Conservation (phyloP, 2,888 invertebrate species). For the Drosophila prostipennis region DNA sequence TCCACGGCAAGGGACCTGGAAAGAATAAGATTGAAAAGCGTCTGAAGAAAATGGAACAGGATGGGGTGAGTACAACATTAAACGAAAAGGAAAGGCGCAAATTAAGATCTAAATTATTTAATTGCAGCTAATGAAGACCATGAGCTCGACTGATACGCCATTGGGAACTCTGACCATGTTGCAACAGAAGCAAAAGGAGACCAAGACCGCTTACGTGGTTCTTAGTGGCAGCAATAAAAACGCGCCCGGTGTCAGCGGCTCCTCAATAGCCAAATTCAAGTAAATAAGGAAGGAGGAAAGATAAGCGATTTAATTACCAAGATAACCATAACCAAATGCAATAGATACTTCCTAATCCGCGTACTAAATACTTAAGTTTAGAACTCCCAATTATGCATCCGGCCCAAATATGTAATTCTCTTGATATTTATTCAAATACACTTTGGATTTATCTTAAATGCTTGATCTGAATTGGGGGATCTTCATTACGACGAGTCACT, state of each 20-base stretch:
- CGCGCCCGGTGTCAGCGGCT: slow-evolving; percentile 73
- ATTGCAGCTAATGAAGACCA: slow-evolving; percentile 94
- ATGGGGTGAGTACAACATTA: slow-evolving; percentile 87
- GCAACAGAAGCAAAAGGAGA: slow-evolving; percentile 97
- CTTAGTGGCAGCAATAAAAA: slow-evolving; percentile 94
- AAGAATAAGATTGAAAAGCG: slow-evolving; percentile 99
- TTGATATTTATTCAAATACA: slow-evolving; percentile 46
- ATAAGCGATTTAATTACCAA: slow-evolving; percentile 1
- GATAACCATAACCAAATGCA: slow-evolving; percentile 67
- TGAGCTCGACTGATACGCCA: slow-evolving; percentile 99
- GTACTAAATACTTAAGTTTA: slow-evolving; percentile 52
- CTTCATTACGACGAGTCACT: slow-evolving; percentile 42
- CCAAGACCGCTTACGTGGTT: slow-evolving; percentile 95
- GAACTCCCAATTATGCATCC: slow-evolving; percentile 10
- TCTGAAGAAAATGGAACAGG: slow-evolving; percentile 96
- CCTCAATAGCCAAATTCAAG: slow-evolving; percentile 83
- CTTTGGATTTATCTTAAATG: slow-evolving; percentile 27
- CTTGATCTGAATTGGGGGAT: slow-evolving; percentile 41
- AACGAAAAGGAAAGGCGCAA: neutral
- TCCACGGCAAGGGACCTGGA: slow-evolving; percentile 99
- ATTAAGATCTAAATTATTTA: neutral
- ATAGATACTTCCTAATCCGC: slow-evolving; percentile 69
- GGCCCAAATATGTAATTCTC: slow-evolving; percentile 37
- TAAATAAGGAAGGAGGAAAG: slow-evolving; percentile 41
- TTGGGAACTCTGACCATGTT: slow-evolving; percentile 96